Base-by-base conservation (phyloP, 2,888 invertebrate genomes). In the Ypsolopha sequella region DNA sequence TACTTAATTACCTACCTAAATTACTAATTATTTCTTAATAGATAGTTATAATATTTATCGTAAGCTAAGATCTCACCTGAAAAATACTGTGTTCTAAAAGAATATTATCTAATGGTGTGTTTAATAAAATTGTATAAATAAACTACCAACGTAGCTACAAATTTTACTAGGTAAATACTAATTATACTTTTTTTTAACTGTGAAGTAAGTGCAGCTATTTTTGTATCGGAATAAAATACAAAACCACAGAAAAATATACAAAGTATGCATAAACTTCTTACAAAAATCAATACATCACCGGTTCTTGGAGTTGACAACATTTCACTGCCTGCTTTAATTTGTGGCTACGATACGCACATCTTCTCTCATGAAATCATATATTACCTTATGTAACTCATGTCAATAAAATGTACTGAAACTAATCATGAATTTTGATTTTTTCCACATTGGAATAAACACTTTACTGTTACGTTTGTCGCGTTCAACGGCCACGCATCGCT, bases 381-480 rank as follows among this genome's bases (percentile, higher is more conserved):
- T 43, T 11, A 11, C 24, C 13, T 14, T 43, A 24, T 43, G 24
- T 14, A 64, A 62, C 58, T 59, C 56, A 61, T 60, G 62, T 64
- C 60, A 64, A 65, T 66, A 65, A 66, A 65, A 57, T 60, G 61
- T 64, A 63, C 24, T 58, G 52, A 58, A 58, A 24, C 24, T 24
- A 3, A 24, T 4, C 24, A 24, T 24, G 24, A 24, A 24, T 24
- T 24, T 24, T 24, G 24, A 24, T 24, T 24, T 3, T 24, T 24
- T 24, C 24, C 2, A 4, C 2, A 24, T 24, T 3, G 4, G 24
- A 24, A 24, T 24, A 24, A 3, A 24, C 24, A 24, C 4, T 24
- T 24, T 24, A 4, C 24, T 24, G 24, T 24, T 3, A 24, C 4
- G 4, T 24, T 24, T n/a, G n/a, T n/a, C n/a, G n/a, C n/a, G n/a